Percentiles rank a stretch among this genome's conserved stretches.
Evolutionary conservation across 2,113 vertebrate species (phyloP).

Genomic region (Mohoua ochrocephala): DNA sequence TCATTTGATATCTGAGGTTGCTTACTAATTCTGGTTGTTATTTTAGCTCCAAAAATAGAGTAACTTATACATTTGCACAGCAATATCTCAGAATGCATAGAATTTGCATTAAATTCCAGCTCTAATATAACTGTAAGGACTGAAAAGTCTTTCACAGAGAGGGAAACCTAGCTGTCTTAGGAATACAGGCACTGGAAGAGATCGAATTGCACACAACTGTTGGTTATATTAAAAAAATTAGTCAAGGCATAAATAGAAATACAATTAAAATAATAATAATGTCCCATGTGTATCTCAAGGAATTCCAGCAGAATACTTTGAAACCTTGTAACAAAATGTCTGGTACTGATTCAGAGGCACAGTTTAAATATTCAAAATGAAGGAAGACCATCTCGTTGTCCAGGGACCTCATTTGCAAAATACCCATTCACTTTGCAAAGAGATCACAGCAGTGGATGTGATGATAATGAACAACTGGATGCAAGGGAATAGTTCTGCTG

Average conservation of each 20-base stretch:
- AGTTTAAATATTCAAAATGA: neutral
- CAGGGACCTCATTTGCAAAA: neutral
- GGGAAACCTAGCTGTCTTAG: neutral
- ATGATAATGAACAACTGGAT: neutral
- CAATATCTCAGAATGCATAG: neutral
- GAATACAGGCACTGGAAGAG: neutral
- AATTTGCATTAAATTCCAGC: neutral
- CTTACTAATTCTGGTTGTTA: neutral
- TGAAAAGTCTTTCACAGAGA: neutral
- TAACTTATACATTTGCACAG: neutral
- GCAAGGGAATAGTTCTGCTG: neutral
- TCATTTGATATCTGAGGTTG: neutral
- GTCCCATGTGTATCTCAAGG: fast-evolving
- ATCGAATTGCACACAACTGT: neutral
- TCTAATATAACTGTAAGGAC: neutral
- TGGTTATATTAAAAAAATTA: neutral
- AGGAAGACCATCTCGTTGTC: neutral
- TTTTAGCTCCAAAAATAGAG: neutral
- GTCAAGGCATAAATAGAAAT: neutral
- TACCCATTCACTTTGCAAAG: neutral
- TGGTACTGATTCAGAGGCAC: neutral
- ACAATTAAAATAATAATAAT: neutral
- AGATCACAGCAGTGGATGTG: neutral
- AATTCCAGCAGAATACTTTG: neutral
- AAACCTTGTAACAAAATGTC: neutral